A percentile compares a stretch with the other conserved stretches of the same genome.
These are phyloP conservation scores for Metacarcinus magister DNA, from an alignment of 2,888 invertebrate genomes.

Conservation along the genomic window DNA sequence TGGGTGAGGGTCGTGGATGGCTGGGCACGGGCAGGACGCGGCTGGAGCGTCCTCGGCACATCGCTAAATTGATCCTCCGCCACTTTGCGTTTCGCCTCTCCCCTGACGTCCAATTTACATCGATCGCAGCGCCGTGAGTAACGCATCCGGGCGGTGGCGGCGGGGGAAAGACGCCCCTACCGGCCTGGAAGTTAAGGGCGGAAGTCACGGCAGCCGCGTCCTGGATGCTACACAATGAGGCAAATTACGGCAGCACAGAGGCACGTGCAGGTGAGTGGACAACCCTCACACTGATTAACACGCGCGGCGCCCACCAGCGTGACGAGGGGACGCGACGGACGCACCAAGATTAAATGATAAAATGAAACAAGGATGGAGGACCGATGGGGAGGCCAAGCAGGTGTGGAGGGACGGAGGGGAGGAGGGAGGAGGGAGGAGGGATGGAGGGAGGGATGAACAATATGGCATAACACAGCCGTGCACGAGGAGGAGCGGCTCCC, in stretches of 20 bases:
- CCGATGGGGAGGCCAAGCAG: not conserved
- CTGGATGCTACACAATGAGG: slow-evolving; percentile 60
- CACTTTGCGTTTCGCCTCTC: not conserved
- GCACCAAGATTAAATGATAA: not conserved
- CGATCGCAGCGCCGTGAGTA: slow-evolving; percentile 6
- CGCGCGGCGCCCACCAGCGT: not conserved
- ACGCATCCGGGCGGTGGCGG: slow-evolving; percentile 52
- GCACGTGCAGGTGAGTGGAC: slow-evolving; percentile 62
- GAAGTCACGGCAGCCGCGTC: not conserved
- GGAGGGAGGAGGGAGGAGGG: not conserved
- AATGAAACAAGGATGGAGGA: not conserved
- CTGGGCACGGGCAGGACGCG: slow-evolving; percentile 27
- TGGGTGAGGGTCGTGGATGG: slow-evolving; percentile 43
- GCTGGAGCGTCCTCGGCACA: slow-evolving; percentile 26
- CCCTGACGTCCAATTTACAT: slow-evolving; percentile 54
- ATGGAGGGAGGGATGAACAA: not conserved
- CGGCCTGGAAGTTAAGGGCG: not conserved
- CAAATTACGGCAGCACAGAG: slow-evolving; percentile 62
- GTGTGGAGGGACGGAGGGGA: not conserved
- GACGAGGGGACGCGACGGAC: not conserved
- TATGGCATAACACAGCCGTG: not conserved
- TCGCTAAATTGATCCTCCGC: slow-evolving; percentile 45
- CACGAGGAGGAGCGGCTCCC: not conserved
- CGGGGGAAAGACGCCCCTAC: slow-evolving; percentile 36
- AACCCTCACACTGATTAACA: slow-evolving; percentile 64